Conservation (phyloP, 2,113 vertebrate species). For the Lipotes vexillifer region DNA sequence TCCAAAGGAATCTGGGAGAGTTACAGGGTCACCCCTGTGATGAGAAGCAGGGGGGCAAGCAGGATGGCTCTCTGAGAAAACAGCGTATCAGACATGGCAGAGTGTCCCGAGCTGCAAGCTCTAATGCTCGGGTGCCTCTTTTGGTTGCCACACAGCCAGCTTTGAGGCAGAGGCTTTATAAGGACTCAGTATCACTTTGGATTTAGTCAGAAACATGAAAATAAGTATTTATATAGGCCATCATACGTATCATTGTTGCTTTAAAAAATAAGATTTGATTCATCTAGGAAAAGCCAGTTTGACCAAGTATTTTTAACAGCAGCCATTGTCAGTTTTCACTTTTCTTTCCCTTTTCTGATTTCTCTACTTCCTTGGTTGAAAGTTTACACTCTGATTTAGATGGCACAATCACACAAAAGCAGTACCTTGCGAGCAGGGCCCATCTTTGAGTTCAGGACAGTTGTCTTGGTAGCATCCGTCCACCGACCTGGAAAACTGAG, state of each 20-base stretch:
- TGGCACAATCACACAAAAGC: fast-evolving
- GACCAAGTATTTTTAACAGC: neutral
- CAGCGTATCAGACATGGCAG: fast-evolving
- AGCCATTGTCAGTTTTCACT: neutral
- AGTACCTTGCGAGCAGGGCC: too few relatives aligned
- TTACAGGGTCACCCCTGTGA: too few relatives aligned
- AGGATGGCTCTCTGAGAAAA: neutral
- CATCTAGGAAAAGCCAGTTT: neutral
- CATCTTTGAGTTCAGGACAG: neutral
- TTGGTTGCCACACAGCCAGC: neutral
- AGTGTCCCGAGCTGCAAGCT: fast-evolving
- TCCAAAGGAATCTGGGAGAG: neutral
- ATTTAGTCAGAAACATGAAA: neutral
- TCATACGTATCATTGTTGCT: neutral
- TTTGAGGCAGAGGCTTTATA: neutral
- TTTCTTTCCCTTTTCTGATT: neutral
- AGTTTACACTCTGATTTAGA: neutral
- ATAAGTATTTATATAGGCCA: neutral
- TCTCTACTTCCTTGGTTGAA: neutral
- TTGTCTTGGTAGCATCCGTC: neutral
- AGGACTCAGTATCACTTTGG: neutral
- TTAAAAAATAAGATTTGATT: neutral
- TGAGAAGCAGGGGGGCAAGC: neutral
- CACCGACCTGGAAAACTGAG: neutral
- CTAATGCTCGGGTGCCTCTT: fast-evolving